phyloP scores from a whole-genome alignment of 64 coral and sea anemone genomes.

The Stichodactyla mertensii region DNA sequence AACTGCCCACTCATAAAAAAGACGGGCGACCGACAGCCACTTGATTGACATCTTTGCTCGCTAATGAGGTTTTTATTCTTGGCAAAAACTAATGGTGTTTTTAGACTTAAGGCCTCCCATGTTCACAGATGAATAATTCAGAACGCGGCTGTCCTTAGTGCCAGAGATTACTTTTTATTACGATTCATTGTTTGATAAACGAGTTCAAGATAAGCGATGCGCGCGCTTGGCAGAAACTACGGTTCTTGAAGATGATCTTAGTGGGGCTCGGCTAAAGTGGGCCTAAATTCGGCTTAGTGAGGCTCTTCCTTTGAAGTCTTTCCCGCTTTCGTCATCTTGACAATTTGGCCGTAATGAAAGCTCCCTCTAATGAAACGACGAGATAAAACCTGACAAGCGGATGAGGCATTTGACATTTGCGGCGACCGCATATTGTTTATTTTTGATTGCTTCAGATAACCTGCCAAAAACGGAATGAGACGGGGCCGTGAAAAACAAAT shows the following conservation, averaged over 20 bases:
- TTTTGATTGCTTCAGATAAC: conserved; percentile 67
- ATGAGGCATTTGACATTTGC: conserved; percentile 47
- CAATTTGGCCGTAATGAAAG: conserved; percentile 78
- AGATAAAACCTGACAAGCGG: conserved; percentile 65
- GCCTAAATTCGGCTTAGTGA: not conserved
- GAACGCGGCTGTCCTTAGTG: conserved; percentile 12
- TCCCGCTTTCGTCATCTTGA: conserved; percentile 12
- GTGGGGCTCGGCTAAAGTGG: conserved; percentile 17
- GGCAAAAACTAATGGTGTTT: conserved; percentile 25
- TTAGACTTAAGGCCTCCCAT: conserved; percentile 28
- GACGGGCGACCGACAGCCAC: conserved; percentile 33
- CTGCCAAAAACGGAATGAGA: conserved; percentile 77
- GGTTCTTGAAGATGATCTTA: not conserved
- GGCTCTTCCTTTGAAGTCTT: conserved; percentile 22
- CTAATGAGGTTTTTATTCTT: conserved; percentile 65
- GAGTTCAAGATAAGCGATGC: not conserved
- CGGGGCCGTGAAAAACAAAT: conserved; percentile 92
- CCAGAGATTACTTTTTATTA: conserved; percentile 11
- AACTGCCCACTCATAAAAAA: conserved; percentile 11
- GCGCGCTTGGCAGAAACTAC: not conserved
- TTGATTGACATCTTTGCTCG: conserved; percentile 40
- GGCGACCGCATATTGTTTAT: conserved; percentile 71
- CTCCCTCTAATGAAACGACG: conserved; percentile 64
- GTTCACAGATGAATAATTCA: conserved; percentile 24
- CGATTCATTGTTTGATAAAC: conserved; percentile 32